Base-by-base conservation (phyloP, 2,113 vertebrate genomes). In the Microcebus lehilahytsara region DNA sequence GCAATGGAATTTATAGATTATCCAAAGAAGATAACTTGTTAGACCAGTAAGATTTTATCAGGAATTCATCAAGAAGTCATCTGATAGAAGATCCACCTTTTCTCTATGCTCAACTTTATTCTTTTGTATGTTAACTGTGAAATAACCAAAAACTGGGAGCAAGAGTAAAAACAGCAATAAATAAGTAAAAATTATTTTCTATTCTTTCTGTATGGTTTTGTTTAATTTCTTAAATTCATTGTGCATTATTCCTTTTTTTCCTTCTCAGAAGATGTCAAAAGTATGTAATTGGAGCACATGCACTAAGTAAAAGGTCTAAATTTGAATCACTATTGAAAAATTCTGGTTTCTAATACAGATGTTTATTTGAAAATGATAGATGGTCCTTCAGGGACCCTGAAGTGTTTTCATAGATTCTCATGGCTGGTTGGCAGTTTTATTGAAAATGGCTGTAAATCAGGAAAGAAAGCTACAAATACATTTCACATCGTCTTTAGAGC, bases 401-500 rank as follows among this genome's bases (percentile, higher is more conserved):
- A 93, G 60, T 94, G 37, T 95, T 96, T 97, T 96, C 83, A 81
- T 95, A 77, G 79, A 88, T 95, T 95, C 89, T 83, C 46, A 80
- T 87, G 72, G 32, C 79, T 93, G 32, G 40, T 69, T 96, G 91
- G 34, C 4, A 14, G 46, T 49, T 37, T 97, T 92, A 97, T 95
- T 72, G 78, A 92, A 95, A 64, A 89, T 96, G 67, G 0, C 91
- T 64, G 49, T 96, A 90, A 97, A 95, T 20, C 22, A 83, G 91
- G 12, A 51, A 77, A 78, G 42, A 85, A 75, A 32, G 23, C 56
- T 58, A 30, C 87, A 95, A 87, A 87, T 69, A 67, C 17, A 72
- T 89, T 93, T 98, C n/a, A 22, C 84, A 79, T 89, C 95, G 91
- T 95, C 96, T 97, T 84, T 83, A 93, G 72, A 97, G 66, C 66